Evolutionary conservation across 1,140 invertebrate species (phyloP), one percentile per base, ranked within the genome.

Genomic region (Drosophila erecta): DNA sequence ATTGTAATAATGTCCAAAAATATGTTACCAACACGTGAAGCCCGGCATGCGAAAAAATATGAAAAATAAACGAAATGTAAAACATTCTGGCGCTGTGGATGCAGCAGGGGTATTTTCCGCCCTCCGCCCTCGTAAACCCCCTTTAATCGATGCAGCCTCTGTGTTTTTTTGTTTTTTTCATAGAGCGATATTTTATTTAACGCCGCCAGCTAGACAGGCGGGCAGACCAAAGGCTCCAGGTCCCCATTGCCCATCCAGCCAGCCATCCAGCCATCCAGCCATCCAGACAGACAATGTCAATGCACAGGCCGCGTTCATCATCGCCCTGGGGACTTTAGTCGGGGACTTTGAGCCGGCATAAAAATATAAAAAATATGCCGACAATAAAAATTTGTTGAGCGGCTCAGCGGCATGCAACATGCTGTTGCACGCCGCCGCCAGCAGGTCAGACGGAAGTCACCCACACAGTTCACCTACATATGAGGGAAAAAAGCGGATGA

Each of bases 1-100:
- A 87, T 87, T 89, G 83, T 89, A 87, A 87, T 87, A 87, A 87
- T 87, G 79, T 87, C 84, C 84, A 87, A 87, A 87, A 87, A 87
- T 87, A 87, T 87, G 83, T 87, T 87, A 66, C 83, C 84, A 83
- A 83, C 79, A 87, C 84, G 83, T 87, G 83, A 83, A 87, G 76
- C 35, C 74, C 8, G 53, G 67, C 41, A 47, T 43, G 41, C 55
- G 37, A 43, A 78, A 58, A 71, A 72, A 77, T 81, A 72, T 65
- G 60, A 38, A 71, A 64, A 76, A 70, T 46, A 59, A 81, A 66
- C 62, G 57, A 79, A 66, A 77, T 71, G 38, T 49, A 51, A 67
- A 79, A 64, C 53, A 84, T 73, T 74, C 38, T 69, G 58, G 54
- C 73, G 58, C 30, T 58, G 76, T 35, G 79, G 61, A 62, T 79